Percentiles rank a stretch among this genome's conserved stretches.
These are phyloP conservation scores for Melieria picta DNA, from an alignment of 2,888 invertebrate species.

Conservation along the genomic window DNA sequence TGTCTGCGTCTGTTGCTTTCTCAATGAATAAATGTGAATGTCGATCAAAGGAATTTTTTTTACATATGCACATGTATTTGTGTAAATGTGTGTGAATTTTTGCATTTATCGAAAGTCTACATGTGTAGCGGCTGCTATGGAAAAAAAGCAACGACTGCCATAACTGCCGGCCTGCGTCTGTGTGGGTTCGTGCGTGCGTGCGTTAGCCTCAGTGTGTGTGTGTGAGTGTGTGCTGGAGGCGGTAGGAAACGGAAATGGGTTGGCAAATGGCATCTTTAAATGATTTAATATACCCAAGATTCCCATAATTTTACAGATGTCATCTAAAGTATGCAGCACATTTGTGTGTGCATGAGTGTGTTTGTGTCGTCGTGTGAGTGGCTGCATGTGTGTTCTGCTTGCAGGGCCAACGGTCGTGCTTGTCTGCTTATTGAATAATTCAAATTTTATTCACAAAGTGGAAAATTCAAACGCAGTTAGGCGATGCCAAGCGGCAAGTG, in stretches of 20 bases:
- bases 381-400: constrained; percentile 5
- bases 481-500: no score
- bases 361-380: constrained; percentile 17
- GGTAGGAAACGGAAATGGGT: constrained; percentile 33
- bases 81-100: neutral
- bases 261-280: constrained; percentile 39
- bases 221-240: neutral
- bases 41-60: neutral
- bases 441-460: constrained; percentile 8
- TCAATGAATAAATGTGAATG: neutral
- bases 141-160: neutral
- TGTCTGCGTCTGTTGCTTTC: constrained; percentile 13
- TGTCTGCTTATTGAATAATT: constrained; percentile 18
- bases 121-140: no score
- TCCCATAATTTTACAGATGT: constrained; percentile 37
- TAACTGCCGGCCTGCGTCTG: neutral
- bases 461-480: no score
- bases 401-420: neutral
- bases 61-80: neutral
- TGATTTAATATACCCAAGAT: constrained; percentile 41
- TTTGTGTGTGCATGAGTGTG: neutral
- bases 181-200: constrained; percentile 3
- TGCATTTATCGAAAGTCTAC: neutral
- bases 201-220: neutral
- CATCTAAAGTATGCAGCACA: constrained; percentile 26